These are phyloP conservation scores for Drosophila parvula DNA, from an alignment of 1,140 invertebrate species.

Conservation along the genomic window DNA sequence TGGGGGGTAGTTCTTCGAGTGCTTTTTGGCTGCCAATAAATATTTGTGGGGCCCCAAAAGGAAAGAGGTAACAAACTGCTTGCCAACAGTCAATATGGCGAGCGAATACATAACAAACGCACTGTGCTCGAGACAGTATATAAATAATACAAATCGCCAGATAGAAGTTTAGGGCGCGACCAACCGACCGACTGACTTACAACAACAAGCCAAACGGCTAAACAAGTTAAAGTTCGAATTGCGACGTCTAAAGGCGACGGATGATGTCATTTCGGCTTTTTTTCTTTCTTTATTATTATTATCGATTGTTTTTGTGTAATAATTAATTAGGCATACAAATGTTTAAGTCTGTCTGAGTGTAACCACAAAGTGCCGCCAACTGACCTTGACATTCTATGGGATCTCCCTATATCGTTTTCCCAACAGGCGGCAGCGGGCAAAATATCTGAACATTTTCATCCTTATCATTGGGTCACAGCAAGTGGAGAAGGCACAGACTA, in stretches of 20 bases:
- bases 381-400: constrained; percentile 56
- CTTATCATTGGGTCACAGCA: constrained; percentile 3
- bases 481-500: neutral
- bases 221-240: constrained; percentile 63
- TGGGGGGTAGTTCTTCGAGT: constrained; percentile 61
- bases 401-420: constrained; percentile 13
- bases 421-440: neutral
- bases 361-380: constrained; percentile 39
- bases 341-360: constrained; percentile 13
- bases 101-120: constrained; percentile 71
- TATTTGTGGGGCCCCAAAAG: constrained; percentile 31
- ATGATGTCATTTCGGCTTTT: constrained; percentile 71
- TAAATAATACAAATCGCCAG: constrained; percentile 73
- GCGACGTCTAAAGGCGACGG: constrained; percentile 33
- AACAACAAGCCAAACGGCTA: constrained; percentile 35
- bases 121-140: constrained; percentile 50
- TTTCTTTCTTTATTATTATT: constrained; percentile 58
- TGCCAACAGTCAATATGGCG: constrained; percentile 61
- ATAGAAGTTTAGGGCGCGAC: constrained; percentile 66
- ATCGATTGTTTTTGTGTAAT: constrained; percentile 70
- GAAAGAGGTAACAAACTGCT: constrained; percentile 73
- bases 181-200: constrained; percentile 70
- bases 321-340: constrained; percentile 70
- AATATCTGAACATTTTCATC: constrained; percentile 2
- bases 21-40: constrained; percentile 75